Evolutionary conservation across 2,888 invertebrate genomes (phyloP).

Genomic region (Pomacea canaliculata): DNA sequence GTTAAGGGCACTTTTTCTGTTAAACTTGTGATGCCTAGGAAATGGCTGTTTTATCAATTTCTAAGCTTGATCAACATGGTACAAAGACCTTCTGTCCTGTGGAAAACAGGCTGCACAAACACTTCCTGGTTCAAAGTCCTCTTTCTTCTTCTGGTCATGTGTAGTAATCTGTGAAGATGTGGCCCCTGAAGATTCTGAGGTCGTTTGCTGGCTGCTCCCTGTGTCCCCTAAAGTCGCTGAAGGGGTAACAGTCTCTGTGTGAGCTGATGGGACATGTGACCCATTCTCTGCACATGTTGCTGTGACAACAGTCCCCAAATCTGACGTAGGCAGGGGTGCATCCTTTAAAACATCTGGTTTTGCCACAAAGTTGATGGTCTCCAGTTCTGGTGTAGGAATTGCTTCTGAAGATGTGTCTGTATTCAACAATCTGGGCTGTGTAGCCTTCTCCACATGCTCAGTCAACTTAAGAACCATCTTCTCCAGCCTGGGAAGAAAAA

Average conservation of each 20-base stretch:
- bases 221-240: not conserved
- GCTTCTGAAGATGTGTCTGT: too few species aligned
- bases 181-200: not conserved
- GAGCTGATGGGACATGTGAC: not conserved
- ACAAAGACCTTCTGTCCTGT: slow-evolving; percentile 34
- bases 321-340: too few species aligned
- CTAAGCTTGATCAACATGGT: not conserved
- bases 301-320: too few species aligned
- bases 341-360: too few species aligned
- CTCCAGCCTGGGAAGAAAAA: slow-evolving; percentile 42
- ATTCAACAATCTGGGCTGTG: not conserved
- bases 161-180: not conserved
- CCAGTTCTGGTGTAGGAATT: too few species aligned
- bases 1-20: not conserved
- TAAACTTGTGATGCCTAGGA: not conserved
- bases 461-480: slow-evolving; percentile 43
- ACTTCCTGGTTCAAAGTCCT: slow-evolving; percentile 35
- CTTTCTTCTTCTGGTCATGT: not conserved
- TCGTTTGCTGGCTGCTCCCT: too few species aligned
- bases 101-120: slow-evolving; percentile 47
- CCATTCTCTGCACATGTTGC: not conserved
- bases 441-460: slow-evolving; percentile 28
- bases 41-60: too few species aligned
- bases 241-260: not conserved
- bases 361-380: too few species aligned